Conservation (phyloP, 2,888 invertebrate genomes). For the Eudiplozoon nipponicum region DNA sequence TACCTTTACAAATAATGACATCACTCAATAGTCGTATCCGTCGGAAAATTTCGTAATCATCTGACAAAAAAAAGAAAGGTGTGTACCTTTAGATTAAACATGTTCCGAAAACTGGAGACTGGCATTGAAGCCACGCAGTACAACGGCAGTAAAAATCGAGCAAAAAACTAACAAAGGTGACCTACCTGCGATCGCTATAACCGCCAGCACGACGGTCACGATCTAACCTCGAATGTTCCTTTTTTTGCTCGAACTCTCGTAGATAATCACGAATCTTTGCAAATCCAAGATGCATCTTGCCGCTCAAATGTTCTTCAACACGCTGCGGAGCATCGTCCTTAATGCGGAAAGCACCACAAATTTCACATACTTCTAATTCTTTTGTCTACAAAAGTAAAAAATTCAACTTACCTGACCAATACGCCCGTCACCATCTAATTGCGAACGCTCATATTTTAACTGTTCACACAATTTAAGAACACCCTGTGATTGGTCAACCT, state of each 20-base stretch:
- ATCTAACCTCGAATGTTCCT: background rate
- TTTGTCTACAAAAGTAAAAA: slow-evolving; percentile 38
- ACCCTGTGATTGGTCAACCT: slow-evolving; percentile 82
- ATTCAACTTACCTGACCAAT: slow-evolving; percentile 7
- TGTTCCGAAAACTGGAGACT: too few relatives aligned
- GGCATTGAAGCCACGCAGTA: too few relatives aligned
- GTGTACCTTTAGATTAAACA: too few relatives aligned
- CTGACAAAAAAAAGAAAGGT: background rate
- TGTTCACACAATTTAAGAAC: slow-evolving; percentile 76
- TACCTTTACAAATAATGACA: too few relatives aligned
- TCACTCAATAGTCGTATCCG: too few relatives aligned
- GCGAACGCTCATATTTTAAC: slow-evolving; percentile 57
- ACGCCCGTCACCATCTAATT: slow-evolving; percentile 28
- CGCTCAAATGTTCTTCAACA: slow-evolving; percentile 81
- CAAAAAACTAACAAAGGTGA: background rate
- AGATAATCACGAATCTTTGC: slow-evolving; percentile 31
- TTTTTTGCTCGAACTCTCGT: slow-evolving; percentile 1
- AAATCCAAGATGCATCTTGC: slow-evolving; percentile 84
- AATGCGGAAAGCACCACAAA: slow-evolving; percentile 89
- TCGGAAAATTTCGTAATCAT: background rate
- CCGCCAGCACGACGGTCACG: background rate
- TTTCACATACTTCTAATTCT: slow-evolving; percentile 91
- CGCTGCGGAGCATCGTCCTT: slow-evolving; percentile 88
- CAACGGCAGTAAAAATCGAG: too few relatives aligned
- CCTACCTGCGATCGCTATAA: background rate